Base-by-base conservation (phyloP, 2,797 vertebrate genomes). In the Apodemus agrarius region DNA sequence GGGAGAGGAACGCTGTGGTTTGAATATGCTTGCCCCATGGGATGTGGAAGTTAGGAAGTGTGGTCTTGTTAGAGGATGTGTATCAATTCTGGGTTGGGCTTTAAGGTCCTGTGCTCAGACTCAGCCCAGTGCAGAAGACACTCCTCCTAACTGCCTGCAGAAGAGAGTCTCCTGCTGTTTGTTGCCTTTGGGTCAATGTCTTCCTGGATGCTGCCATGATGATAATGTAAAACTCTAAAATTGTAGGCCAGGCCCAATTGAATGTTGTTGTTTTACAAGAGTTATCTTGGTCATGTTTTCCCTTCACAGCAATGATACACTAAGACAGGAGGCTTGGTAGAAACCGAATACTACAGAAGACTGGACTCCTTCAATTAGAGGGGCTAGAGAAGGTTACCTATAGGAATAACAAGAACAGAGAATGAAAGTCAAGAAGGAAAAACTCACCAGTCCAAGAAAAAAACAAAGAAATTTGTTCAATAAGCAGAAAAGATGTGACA, bases 401-500 rank as follows among this genome's bases (percentile, higher is more conserved):
- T 54, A 65, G 17, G 67, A 90, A 13, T 37, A 37, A 46, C 37
- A 31, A 26, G 4, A 7, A 12, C 52, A 78, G 12, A 74, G 43
- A 78, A 65, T 11, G 14, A 89, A 90, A 43, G 21, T 67, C 19
- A 59, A 61, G 49, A 76, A 69, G 3, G 22, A 67, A 24, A 8
- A 69, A 67, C 24, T 52, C 82, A 10, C 87, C 59, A 40, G 67
- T 37, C 13, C 1, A 46, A 19, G 9, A 91, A 86, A 91, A 86
- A 46, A 24, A 29, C 57, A 69, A 83, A 75, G 6, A 83, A 37
- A 26, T 13, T 12, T n/a, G 8, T n/a, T 49, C 24, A 85, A 65
- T 61, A 69, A 81, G 40, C 37, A 96, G 76, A 93, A 89, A 72
- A 19, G 46, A 57, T 74, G 24, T 22, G 34, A 87, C 7, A 24